Base-by-base conservation (phyloP, 2,113 vertebrate genomes). In the Oreochromis aureus region DNA sequence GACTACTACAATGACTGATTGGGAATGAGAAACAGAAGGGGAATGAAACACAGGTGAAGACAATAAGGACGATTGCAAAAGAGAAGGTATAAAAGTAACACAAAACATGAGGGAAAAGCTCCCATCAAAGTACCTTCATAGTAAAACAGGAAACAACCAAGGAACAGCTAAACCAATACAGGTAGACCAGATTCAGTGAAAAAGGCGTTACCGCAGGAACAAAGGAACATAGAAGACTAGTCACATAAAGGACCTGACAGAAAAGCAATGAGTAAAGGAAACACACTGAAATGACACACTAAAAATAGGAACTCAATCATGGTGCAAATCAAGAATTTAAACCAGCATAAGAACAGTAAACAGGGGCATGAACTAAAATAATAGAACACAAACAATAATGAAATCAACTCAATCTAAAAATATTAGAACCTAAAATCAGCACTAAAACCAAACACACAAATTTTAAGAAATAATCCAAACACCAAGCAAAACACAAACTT, bases 131-230 rank as follows among this genome's bases (percentile, higher is more conserved):
- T n/a, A 30, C 15, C 24, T 76, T 76, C 44, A 48, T 4, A 71
- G n/a, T 71, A 16, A 71, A 71, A 71, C 39, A 44, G 66, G n/a
- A 71, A 71, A 44, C 12, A 71, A 44, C 39, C 3, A 71, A 41
- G 66, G 39, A 11, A 24, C 36, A 71, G 44, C 66, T 44, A 24
- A 19, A 44, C 36, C 39, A 39, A 71, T 4, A 71, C 12, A 71
- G 7, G n/a, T 16, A 6, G 36, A 44, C 7, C 3, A 6, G 36
- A 44, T 24, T 22, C 0, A 41, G 9, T 22, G 63, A 39, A 0
- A 69, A 69, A 41, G 63, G 63, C 22, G 11, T 69, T 69, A 22
- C 34, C 11, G 24, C 66, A 71, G 39, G 0, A 71, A 24, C 12
- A 44, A 71, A 71, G 66, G 66, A 22, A 71, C 66, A 41, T 15